Percentiles rank a stretch among this genome's conserved stretches.
Conservation (phyloP, 2,113 vertebrate genomes). For the Siniperca chuatsi region DNA sequence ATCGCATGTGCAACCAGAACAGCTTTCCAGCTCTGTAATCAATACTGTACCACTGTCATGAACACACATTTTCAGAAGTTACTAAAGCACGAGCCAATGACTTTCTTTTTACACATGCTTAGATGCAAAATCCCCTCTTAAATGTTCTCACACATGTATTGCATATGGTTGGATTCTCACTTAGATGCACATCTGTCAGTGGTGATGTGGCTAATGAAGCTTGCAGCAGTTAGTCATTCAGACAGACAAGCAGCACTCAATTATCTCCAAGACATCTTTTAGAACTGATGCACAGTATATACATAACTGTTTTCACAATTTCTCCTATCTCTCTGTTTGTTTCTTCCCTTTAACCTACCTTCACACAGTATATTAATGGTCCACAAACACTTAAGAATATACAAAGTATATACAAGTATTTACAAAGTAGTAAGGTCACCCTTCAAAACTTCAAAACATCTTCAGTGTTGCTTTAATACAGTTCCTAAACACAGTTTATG, state of each 20-base stretch:
- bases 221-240: constrained; percentile 35
- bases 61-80: constrained; percentile 17
- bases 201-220: constrained; percentile 63
- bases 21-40: constrained; percentile 39
- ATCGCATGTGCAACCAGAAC: background rate
- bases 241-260: constrained; percentile 27
- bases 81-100: constrained; percentile 13
- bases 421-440: background rate
- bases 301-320: background rate
- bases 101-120: constrained; percentile 30
- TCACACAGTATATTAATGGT: background rate
- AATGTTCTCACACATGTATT: constrained; percentile 29
- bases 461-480: background rate
- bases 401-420: no score
- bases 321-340: background rate
- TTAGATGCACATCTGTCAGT: constrained; percentile 42
- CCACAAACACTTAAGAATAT: background rate
- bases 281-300: background rate
- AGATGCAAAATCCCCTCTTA: constrained; percentile 8
- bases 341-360: background rate
- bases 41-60: background rate
- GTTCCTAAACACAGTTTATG: background rate
- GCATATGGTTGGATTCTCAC: constrained; percentile 30
- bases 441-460: background rate
- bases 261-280: constrained; percentile 9